Evolutionary conservation across 1,140 invertebrate species (phyloP).

Genomic region (Phymastichus coffea): DNA sequence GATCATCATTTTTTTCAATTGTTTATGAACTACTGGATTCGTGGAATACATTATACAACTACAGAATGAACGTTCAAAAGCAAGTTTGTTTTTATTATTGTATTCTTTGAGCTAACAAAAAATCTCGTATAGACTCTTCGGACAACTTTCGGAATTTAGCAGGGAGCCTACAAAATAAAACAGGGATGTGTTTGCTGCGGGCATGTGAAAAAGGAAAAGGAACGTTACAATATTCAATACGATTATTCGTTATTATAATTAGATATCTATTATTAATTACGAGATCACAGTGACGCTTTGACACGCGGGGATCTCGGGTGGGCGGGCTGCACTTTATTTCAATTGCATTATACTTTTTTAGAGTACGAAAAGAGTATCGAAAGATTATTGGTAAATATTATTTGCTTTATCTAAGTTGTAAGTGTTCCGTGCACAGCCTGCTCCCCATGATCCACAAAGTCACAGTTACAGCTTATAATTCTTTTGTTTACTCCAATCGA

Average conservation of each 20-base stretch:
- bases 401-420: no score
- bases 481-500: conserved; percentile 9
- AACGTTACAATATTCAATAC: conserved; percentile 52
- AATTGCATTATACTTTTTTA: conserved; percentile 13
- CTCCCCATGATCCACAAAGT: conserved; percentile 56
- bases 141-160: conserved; percentile 16
- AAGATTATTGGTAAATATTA: conserved; percentile 20
- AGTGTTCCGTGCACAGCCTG: conserved; percentile 44
- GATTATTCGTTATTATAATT: conserved; percentile 55
- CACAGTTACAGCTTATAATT: conserved; percentile 56
- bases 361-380: neutral
- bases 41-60: conserved; percentile 22
- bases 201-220: conserved; percentile 28
- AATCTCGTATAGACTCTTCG: conserved; percentile 14
- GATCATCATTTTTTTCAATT: conserved; percentile 50
- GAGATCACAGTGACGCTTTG: conserved; percentile 60
- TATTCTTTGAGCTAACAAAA: neutral
- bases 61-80: no score
- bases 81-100: no score
- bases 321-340: conserved; percentile 48
- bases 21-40: conserved; percentile 46
- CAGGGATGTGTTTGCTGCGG: conserved; percentile 10
- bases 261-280: conserved; percentile 57
- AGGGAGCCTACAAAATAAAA: conserved; percentile 17
- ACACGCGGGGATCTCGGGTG: conserved; percentile 56